A percentile compares a stretch with the other conserved stretches of the same genome.
Conservation (phyloP, 2,113 vertebrate genomes). For the Cygnus buccinator region DNA sequence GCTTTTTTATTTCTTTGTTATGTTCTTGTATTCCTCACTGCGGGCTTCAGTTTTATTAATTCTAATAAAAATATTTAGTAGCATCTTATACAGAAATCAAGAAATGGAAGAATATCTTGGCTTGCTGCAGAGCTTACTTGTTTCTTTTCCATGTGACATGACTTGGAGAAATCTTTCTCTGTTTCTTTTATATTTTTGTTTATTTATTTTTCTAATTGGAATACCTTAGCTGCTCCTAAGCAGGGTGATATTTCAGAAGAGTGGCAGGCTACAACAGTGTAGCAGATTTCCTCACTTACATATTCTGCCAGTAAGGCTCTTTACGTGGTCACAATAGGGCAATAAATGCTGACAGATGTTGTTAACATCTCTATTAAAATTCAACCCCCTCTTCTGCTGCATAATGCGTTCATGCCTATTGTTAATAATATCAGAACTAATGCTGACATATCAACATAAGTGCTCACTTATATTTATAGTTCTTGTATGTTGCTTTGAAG, state of each 20-base stretch:
- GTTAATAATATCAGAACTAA: conserved; percentile 35
- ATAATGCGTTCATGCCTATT: neutral
- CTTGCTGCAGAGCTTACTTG: neutral
- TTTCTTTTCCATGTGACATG: neutral
- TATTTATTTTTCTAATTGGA: neutral
- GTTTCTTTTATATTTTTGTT: neutral
- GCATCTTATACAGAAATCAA: neutral
- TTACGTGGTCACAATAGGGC: conserved; percentile 12
- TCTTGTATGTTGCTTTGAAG: neutral
- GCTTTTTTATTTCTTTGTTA: neutral
- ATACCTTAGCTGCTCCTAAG: neutral
- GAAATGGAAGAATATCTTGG: neutral
- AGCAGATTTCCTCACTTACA: conserved; percentile 13
- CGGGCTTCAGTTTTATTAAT: conserved; percentile 23
- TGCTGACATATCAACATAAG: neutral
- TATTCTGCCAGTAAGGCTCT: conserved; percentile 54
- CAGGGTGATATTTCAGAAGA: neutral
- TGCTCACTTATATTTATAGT: neutral
- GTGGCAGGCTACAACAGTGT: neutral
- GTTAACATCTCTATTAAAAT: conserved; percentile 70
- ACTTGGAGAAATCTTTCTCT: neutral
- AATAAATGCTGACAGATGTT: conserved; percentile 63
- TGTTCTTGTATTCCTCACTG: neutral
- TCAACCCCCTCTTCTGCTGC: conserved; percentile 33
- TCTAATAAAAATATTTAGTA: neutral